Evolutionary conservation across 2,113 vertebrate species (phyloP).

Genomic region (Phalacrocorax carbo): DNA sequence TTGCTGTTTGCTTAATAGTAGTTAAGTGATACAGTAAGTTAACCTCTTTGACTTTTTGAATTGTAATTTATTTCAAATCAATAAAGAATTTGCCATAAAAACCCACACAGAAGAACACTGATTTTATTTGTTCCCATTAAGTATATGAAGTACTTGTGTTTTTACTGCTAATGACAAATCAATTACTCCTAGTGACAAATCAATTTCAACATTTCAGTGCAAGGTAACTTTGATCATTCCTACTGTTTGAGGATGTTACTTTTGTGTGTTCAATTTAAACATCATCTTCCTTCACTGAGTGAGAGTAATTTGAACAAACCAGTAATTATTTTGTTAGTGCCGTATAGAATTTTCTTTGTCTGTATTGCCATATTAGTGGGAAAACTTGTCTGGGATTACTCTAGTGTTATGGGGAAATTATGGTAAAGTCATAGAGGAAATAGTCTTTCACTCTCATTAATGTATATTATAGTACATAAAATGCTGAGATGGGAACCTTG

Average conservation of each 20-base stretch:
- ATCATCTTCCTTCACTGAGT: neutral
- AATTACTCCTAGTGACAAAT: conserved; percentile 60
- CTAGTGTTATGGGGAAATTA: neutral
- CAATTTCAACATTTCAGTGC: conserved; percentile 32
- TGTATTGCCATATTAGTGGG: neutral
- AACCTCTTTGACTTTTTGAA: conserved; percentile 3
- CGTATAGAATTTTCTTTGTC: neutral
- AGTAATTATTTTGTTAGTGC: neutral
- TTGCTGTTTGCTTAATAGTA: neutral
- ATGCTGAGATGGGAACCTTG: neutral
- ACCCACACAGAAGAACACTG: neutral
- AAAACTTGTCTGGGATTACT: neutral
- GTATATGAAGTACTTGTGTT: conserved; percentile 15
- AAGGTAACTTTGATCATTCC: conserved; percentile 3
- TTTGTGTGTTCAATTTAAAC: neutral
- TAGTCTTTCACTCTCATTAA: neutral
- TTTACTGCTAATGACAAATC: conserved; percentile 63
- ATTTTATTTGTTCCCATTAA: conserved; percentile 5
- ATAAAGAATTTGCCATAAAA: conserved; percentile 17
- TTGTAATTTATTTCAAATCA: conserved; percentile 18
- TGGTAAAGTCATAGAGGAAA: neutral
- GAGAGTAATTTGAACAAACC: neutral
- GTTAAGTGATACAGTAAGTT: conserved; percentile 23
- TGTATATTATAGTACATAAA: neutral
- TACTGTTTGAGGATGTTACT: neutral